Base-by-base conservation (phyloP, 2,888 invertebrate species). In the Melitaea athalia region DNA sequence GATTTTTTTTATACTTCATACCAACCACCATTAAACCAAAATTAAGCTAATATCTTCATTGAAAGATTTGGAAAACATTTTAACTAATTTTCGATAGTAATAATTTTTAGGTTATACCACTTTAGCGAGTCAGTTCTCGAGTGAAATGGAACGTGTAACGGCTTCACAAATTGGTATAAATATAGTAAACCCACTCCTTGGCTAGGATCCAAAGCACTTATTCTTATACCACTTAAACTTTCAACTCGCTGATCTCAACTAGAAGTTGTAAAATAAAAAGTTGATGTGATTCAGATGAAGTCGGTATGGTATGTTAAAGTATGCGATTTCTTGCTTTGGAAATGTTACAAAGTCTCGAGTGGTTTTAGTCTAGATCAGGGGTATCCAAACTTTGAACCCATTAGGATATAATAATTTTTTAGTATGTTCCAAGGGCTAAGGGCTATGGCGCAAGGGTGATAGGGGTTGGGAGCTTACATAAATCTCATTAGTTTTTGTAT, bases 191-290 rank as follows among this genome's bases (percentile, higher is more conserved):
- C 31, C 52, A n/a, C 14, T 59, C 6, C n/a, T 59, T 68, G 63
- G 63, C 63, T 47, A 14, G 7, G 17, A 11, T n/a, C 59, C 67
- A 68, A 63, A 33, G 45, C 33, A 68, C 59, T 67, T 47, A 69
- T 62, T 69, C 69, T 67, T 72, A 64, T 64, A 62, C 67, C 71
- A 72, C 71, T 72, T 72, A 72, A 69, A 72, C 67, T 69, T 72
- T 72, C 62, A 69, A 69, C 69, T 69, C 59, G 45, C 62, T 62
- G 50, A 49, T 72, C 63, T 66, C 52, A 61, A 61, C 53, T 66
- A 15, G 38, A 57, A 66, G 61, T 66, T 61, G 70, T 68, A 63
- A 68, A 74, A 69, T 71, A 69, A 69, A 69, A 69, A 65, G 62
- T 67, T 69, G 69, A 68, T 72, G 67, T 63, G 53, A 52, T 69